These are phyloP conservation scores for Stomatorhinus ivindoensis DNA, from an alignment of 2,113 vertebrate genomes.

Conservation along the genomic window DNA sequence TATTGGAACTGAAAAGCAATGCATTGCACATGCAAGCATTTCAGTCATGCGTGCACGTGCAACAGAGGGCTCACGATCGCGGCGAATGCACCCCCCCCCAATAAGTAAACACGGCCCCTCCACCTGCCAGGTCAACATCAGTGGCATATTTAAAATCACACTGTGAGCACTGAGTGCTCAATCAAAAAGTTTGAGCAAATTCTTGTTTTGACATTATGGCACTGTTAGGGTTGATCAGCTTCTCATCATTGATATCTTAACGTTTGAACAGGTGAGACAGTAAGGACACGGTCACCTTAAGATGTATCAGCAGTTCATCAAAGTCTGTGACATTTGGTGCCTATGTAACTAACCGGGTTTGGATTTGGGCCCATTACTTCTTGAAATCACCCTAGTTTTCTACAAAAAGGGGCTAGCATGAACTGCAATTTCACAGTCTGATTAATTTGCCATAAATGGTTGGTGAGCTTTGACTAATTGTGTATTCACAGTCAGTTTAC, in stretches of 20 bases:
- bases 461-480: constrained; percentile 18
- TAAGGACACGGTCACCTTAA: neutral
- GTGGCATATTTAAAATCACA: neutral
- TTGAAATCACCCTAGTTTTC: constrained; percentile 1
- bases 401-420: neutral
- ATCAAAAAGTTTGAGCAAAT: neutral
- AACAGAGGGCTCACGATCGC: neutral
- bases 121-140: neutral
- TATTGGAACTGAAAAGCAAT: neutral
- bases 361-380: neutral
- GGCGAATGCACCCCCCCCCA: neutral
- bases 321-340: neutral
- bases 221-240: neutral
- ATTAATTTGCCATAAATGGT: constrained; percentile 16
- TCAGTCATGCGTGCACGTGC: neutral
- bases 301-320: neutral
- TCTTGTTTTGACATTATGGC: neutral
- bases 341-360: too few relatives aligned
- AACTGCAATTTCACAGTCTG: constrained; percentile 10
- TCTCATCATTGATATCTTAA: neutral
- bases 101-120: neutral
- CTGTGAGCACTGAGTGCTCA: neutral
- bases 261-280: too few relatives aligned
- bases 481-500: constrained; percentile 14
- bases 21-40: neutral